Base-by-base conservation (phyloP, 2,797 vertebrate species). In the Brachyrhaphis roseni region DNA sequence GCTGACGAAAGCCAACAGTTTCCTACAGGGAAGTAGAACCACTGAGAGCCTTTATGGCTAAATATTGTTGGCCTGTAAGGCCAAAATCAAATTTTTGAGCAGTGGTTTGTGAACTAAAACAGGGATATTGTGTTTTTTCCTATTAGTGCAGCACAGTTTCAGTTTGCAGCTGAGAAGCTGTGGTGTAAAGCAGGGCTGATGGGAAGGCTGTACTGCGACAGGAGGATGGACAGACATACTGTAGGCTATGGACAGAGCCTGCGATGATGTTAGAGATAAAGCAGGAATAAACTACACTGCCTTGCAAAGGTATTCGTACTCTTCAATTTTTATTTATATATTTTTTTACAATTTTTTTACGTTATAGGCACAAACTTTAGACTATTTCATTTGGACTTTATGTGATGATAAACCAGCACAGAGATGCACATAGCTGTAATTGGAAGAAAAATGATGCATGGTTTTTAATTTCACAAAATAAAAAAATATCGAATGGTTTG, bases 101-200 rank as follows among this genome's bases (percentile, higher is more conserved):
- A 88, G 88, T 90, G 90, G 90, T 91, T 90, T 34, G 47, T 75
- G 82, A 77, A 46, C 78, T 74, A 78, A 64, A 81, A 77, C 78
- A 84, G 82, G 82, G 59, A 64, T 15, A 72, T 84, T 43, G 39
- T 57, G 72, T 83, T 82, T 90, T 92, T 94, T 51, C 90, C 93
- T 91, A 92, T 89, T 88, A 90, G 89, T 89, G 89, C 53, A 88
- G 90, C 89, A 87, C 86, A 89, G 84, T 87, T 78, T 79, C 78
- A 89, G 88, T 78, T 78, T 71, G 85, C 76, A 89, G 89, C 72
- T n/a, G 89, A 86, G 82, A 62, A 8, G 75, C 4, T 74, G 59
- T 26, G 31, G 13, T 62, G 83, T 77, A 73, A 83, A 87, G 82
- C 78, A n/a, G 82, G 79, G 76, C 71, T 15, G 4, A 75, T 16